Base-by-base conservation (phyloP, 2,888 invertebrate species). In the Eucera pruinosa region DNA sequence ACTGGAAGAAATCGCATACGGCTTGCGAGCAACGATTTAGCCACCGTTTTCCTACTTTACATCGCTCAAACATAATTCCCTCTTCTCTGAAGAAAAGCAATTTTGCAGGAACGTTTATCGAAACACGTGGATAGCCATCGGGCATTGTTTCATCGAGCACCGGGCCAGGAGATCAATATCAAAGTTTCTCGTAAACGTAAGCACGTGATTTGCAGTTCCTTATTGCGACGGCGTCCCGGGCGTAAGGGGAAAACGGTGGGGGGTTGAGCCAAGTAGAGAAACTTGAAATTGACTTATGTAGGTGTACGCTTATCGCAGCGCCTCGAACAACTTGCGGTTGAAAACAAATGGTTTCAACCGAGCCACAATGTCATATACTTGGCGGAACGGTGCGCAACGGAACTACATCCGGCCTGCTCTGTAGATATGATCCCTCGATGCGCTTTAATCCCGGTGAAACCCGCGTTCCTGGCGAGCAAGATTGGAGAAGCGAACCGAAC, bases 401-500 rank as follows among this genome's bases (percentile, higher is more conserved):
- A 60, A 43, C 75, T 67, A 71, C 76, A 72, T 84, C 72, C 73
- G 80, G 71, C 61, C 48, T 50, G 65, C 61, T 66, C 76, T n/a
- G 58, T 71, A 84, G 84, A 84, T 82, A 79, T 77, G 83, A 84
- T 84, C 82, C 76, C 76, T 57, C 82, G 80, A 84, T 82, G 83
- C 83, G 74, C 83, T 84, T 84, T 84, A 85, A 84, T 84, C 83
- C 78, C 71, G 60, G 23, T 68, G 78, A 82, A 81, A 71, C 71
- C 71, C 67, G 68, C 74, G 66, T 71, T 69, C 60, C 48, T 48
- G 48, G 67, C 57, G 1, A 50, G 71, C 78, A 72, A 72, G 73
- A 66, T 64, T 58, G 64, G 58, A 27, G 62, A 50, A 77, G 54
- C 60, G 72, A 55, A 72, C 66, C 67, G 64, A 39, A 30, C 70